Evolutionary conservation across 2,888 invertebrate genomes (phyloP), one percentile per base, ranked within the genome.

Genomic region (Calameuta filiformis): DNA sequence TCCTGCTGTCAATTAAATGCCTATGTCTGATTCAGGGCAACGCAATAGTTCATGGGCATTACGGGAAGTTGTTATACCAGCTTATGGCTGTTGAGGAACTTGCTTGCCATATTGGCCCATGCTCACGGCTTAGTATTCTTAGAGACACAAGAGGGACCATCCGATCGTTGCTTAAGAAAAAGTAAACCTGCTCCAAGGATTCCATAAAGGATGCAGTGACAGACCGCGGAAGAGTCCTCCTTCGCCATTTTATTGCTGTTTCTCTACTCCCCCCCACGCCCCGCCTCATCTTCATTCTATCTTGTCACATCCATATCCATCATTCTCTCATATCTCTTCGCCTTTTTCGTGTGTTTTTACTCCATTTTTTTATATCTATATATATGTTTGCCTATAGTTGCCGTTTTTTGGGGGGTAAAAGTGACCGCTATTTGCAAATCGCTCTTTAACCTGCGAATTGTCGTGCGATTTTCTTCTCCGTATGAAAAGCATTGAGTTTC

Each of bases 131-230:
- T 76, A 73, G 78, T 78, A 78, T 78, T 78, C 78, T 35, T 40
- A 78, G 71, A 75, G 75, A 75, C 15, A 73, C 76, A 73, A 71
- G 71, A 71, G 33, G 71, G 71, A 71, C 71, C 31, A 33, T 30
- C 31, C 71, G 11, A 33, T 31, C 6, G 15, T 71, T 34, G 15
- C 71, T 34, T 31, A 30, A 12, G 71, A 71, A 83, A 83, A 83
- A 81, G 82, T 77, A 75, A 77, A 80, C 79, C 79, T 79, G 80
- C 77, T 80, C 78, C 74, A 35, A 12, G 78, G 80, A 79, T 79
- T 77, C 82, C 82, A 83, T 82, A 81, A 82, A 73, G 79, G 82
- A 82, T 79, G 79, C 79, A 81, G 79, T 81, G 81, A 81, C 77
- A 77, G 71, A 81, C 75, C 77, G 71, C 71, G 71, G 71, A 71